Percentiles rank a stretch among this genome's conserved stretches.
These are phyloP conservation scores for Adoxophyes honmai DNA, from an alignment of 1,140 invertebrate species.

Conservation along the genomic window DNA sequence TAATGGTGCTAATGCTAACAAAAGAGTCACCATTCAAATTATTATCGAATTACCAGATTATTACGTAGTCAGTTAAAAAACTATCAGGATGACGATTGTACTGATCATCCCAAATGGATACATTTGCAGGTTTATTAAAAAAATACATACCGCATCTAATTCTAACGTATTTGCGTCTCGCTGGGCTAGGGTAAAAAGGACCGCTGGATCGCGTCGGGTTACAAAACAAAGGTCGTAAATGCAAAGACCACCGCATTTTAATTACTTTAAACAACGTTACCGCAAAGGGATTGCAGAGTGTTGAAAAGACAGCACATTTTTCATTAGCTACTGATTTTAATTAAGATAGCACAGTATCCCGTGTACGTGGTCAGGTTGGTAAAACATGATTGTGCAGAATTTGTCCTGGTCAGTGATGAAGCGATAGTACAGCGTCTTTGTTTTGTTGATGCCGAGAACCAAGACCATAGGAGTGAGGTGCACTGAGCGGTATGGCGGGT, in stretches of 20 bases:
- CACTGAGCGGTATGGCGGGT: not conserved
- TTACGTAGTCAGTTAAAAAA: no score
- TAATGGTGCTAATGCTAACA: no score
- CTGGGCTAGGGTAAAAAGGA: no score
- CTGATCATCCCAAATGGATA: no score
- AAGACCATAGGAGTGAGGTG: constrained; percentile 4
- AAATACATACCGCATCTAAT: no score
- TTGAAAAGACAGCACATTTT: constrained; percentile 5
- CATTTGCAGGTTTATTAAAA: no score
- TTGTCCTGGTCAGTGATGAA: not conserved
- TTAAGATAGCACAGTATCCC: constrained; percentile 13
- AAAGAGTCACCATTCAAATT: no score
- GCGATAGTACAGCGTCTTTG: not conserved
- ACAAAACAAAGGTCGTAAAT: not conserved
- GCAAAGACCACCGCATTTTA: not conserved
- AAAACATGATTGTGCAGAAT: not conserved
- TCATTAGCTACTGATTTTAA: constrained; percentile 4
- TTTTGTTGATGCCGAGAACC: not conserved
- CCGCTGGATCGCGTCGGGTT: no score
- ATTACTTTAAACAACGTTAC: not conserved
- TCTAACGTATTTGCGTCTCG: no score
- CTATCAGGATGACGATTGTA: no score
- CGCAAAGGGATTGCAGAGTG: not conserved
- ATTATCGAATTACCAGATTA: no score
- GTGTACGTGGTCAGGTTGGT: not conserved